Evolutionary conservation across 2,113 vertebrate species (phyloP).

Genomic region (Labeo rohita): DNA sequence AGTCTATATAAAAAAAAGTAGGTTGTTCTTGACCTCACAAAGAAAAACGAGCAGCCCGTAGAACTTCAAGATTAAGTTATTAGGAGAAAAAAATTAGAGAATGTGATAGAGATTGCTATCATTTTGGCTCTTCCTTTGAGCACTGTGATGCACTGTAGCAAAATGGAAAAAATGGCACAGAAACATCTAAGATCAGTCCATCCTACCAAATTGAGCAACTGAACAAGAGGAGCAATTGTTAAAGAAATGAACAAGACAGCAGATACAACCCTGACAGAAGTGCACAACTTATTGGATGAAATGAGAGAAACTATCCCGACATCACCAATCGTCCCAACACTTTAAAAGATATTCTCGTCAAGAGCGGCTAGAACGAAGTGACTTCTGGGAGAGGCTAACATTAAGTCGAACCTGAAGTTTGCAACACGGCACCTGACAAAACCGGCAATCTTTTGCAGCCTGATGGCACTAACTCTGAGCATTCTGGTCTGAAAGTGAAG

Average conservation of each 20-base stretch:
- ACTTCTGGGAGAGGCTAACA: slow-evolving; percentile 3
- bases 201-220: slow-evolving; percentile 1
- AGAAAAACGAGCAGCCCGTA: not conserved
- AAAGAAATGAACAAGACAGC: not conserved
- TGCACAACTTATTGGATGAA: not conserved
- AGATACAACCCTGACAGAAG: not conserved
- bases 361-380: not conserved
- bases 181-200: slow-evolving; percentile 14
- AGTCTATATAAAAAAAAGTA: not conserved
- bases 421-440: not conserved
- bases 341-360: not conserved
- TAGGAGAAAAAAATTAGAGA: not conserved
- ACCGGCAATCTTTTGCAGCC: not conserved
- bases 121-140: slow-evolving; percentile 11
- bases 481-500: slow-evolving; percentile 7
- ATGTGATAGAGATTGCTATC: slow-evolving; percentile 1
- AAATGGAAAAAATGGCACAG: not conserved
- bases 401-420: slow-evolving; percentile 2
- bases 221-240: slow-evolving; percentile 20
- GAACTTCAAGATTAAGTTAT: not conserved
- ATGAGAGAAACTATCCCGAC: not conserved
- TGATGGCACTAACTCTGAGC: not conserved
- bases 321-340: not conserved
- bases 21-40: not conserved
- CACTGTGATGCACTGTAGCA: not conserved